A percentile compares a stretch with the other conserved stretches of the same genome.
Evolutionary conservation across 2,888 invertebrate species (phyloP).

Genomic region (Andrena minutula): DNA sequence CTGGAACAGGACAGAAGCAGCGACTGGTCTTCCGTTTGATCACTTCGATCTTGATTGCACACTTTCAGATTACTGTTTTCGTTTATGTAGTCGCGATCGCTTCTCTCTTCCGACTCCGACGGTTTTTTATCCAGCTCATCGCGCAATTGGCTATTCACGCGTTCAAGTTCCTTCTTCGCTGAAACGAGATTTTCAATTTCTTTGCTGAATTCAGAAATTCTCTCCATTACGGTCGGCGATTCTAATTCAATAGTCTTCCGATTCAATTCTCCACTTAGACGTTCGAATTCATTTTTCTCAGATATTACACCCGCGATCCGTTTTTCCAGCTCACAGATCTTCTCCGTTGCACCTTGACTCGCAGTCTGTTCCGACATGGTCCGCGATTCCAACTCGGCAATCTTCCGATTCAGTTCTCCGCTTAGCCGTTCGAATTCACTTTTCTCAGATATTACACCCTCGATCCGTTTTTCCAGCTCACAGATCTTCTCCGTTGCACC

Average conservation of each 20-base stretch:
- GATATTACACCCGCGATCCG: neutral
- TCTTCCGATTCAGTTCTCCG: constrained; percentile 3
- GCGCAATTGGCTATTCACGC: neutral
- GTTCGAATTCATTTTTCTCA: constrained; percentile 50
- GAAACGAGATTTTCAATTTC: neutral
- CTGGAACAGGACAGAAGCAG: neutral
- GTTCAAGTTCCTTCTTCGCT: constrained; percentile 23
- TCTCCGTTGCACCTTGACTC: constrained; percentile 11
- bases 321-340: constrained; percentile 26
- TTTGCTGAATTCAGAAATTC: neutral
- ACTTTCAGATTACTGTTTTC: constrained; percentile 27
- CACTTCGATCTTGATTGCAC: constrained; percentile 24
- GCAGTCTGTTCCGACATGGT: neutral
- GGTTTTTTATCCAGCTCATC: neutral
- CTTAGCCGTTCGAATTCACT: neutral
- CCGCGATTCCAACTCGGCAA: constrained; percentile 1
- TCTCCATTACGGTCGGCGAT: neutral
- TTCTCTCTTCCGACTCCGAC: neutral
- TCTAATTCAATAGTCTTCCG: neutral
- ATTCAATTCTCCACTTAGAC: neutral
- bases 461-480: constrained; percentile 27
- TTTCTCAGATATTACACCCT: constrained; percentile 13
- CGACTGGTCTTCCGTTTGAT: constrained; percentile 16
- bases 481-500: neutral
- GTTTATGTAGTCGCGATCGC: neutral